Evolutionary conservation across 2,797 vertebrate genomes (phyloP).

Genomic region (Mus spretus): DNA sequence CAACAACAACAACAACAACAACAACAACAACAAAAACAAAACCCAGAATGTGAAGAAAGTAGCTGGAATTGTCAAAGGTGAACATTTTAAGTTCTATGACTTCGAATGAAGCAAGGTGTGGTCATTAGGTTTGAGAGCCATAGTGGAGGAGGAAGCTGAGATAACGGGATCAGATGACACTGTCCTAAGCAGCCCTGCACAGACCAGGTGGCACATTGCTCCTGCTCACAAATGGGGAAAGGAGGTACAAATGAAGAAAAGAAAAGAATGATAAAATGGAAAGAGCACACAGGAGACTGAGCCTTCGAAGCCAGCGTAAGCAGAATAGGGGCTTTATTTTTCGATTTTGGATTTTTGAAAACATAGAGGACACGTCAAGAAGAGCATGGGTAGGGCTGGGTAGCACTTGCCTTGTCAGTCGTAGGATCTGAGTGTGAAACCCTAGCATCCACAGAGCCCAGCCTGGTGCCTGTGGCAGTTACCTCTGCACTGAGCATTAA

Average conservation of each 20-base stretch:
- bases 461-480: not conserved
- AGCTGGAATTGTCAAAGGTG: not conserved
- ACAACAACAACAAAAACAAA: not conserved
- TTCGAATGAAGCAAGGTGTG: not conserved
- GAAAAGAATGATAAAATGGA: not conserved
- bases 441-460: not conserved
- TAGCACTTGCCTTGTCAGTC: too few species aligned
- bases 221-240: not conserved
- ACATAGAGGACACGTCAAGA: not conserved
- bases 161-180: not conserved
- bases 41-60: not conserved
- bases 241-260: not conserved
- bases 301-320: not conserved
- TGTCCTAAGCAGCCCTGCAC: fast-evolving
- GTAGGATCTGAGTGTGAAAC: not conserved
- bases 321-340: constrained; percentile 47
- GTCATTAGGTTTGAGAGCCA: not conserved
- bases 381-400: not conserved
- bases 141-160: not conserved
- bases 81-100: not conserved
- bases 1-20: not conserved
- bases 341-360: constrained; percentile 28
- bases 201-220: not conserved
- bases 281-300: not conserved
- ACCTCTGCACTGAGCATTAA: not conserved